Conservation (phyloP, 2,888 invertebrate species). For the Lasius fuliginosus region DNA sequence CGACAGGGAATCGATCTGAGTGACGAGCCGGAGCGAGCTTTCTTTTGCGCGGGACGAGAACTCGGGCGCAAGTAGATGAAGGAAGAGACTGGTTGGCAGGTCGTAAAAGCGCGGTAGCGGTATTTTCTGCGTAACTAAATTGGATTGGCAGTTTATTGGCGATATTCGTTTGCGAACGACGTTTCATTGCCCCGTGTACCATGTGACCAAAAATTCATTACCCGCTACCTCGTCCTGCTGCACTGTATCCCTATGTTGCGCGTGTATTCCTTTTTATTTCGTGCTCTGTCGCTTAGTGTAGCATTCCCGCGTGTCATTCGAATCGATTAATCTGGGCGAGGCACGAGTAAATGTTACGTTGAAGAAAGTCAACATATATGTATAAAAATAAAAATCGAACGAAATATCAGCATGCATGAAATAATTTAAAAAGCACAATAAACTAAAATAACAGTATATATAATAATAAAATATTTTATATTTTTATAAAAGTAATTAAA, state of each 20-base stretch:
- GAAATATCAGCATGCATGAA: slow-evolving; percentile 17
- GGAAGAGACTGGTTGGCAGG: slow-evolving; percentile 47
- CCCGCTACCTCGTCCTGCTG: slow-evolving; percentile 5
- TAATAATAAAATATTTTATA: background rate
- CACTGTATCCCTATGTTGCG: slow-evolving; percentile 30
- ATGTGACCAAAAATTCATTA: slow-evolving; percentile 75
- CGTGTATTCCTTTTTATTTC: slow-evolving; percentile 42
- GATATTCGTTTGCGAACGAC: slow-evolving; percentile 85
- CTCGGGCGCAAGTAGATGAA: slow-evolving; percentile 12
- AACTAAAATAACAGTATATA: background rate
- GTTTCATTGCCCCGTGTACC: slow-evolving; percentile 79
- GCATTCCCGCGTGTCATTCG: slow-evolving; percentile 39
- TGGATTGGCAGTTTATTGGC: slow-evolving; percentile 85
- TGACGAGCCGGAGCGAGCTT: slow-evolving; percentile 25
- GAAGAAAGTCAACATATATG: slow-evolving; percentile 37
- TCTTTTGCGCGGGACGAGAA: slow-evolving; percentile 20
- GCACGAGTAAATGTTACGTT: slow-evolving; percentile 33
- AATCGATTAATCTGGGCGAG: slow-evolving; percentile 45
- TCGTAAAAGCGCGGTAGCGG: slow-evolving; percentile 69
- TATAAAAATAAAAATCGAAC: slow-evolving; percentile 25
- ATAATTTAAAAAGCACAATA: slow-evolving; percentile 5
- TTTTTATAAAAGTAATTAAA: slow-evolving; percentile 9
- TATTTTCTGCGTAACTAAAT: slow-evolving; percentile 84
- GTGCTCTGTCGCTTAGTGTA: slow-evolving; percentile 27
- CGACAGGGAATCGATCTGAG: slow-evolving; percentile 17